These are phyloP conservation scores for Vulpes lagopus DNA, from an alignment of 2,113 vertebrate genomes.

Conservation along the genomic window DNA sequence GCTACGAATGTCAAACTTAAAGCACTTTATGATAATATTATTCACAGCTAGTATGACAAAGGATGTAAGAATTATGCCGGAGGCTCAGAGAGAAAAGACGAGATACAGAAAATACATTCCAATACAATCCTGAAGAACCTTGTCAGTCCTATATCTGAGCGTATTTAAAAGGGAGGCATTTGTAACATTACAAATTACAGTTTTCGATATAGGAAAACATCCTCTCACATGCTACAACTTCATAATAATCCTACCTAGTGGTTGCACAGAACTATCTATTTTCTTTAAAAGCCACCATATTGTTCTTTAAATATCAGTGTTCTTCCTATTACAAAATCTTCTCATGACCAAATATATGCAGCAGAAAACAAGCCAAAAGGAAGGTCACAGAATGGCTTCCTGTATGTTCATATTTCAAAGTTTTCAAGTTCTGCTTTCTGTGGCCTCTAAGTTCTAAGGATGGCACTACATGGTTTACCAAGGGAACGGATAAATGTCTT, in stretches of 20 bases:
- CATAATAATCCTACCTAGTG: not conserved
- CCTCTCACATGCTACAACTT: not conserved
- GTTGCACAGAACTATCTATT: not conserved
- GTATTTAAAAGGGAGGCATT: not conserved
- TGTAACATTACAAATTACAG: conserved; percentile 8
- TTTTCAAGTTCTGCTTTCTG: conserved; percentile 18
- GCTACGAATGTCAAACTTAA: conserved; percentile 58
- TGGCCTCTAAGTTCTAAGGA: not conserved
- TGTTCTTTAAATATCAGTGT: not conserved
- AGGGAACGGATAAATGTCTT: not conserved
- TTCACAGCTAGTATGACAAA: conserved; percentile 33
- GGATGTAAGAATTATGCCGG: not conserved
- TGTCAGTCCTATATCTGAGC: not conserved
- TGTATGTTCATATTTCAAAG: not conserved
- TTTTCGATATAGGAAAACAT: not conserved
- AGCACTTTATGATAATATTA: conserved; percentile 41
- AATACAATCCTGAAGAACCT: not conserved
- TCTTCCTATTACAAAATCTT: conserved; percentile 18
- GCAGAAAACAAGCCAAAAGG: not conserved
- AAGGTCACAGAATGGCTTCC: not conserved
- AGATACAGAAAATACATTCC: conserved; percentile 30
- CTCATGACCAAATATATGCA: not conserved
- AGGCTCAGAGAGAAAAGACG: conserved; percentile 26
- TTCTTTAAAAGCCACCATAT: conserved; percentile 48
- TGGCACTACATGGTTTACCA: not conserved